phyloP scores from a whole-genome alignment of 30 jellyfish, hydroid and myxozoan species.

The Aurelia sp. region DNA sequence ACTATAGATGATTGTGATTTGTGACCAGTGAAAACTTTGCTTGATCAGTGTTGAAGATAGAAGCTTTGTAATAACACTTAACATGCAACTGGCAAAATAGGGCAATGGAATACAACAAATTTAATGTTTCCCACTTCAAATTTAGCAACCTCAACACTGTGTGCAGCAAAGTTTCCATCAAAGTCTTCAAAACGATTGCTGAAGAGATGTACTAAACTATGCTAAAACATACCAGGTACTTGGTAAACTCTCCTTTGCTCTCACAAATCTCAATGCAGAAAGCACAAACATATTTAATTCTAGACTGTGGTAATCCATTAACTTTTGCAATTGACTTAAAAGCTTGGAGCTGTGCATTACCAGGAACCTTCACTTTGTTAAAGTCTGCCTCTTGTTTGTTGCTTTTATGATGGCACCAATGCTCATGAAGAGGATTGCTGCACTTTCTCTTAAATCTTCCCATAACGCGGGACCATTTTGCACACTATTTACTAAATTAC shows the following conservation, averaged over 20 bases:
- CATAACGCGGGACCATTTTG: neutral
- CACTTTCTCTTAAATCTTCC: slow-evolving; percentile 10
- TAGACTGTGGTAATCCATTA: neutral
- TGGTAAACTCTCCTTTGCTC: slow-evolving; percentile 9
- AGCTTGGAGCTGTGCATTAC: slow-evolving; percentile 6
- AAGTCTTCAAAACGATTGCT: too few relatives aligned
- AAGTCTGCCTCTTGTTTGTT: neutral
- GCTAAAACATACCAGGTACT: slow-evolving; percentile 13
- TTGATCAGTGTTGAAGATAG: too few relatives aligned
- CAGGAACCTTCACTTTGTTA: neutral
- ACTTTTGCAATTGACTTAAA: neutral
- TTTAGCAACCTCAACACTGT: too few relatives aligned
- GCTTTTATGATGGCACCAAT: slow-evolving; percentile 8
- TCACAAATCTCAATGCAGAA: slow-evolving; percentile 16
- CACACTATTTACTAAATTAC: too few relatives aligned
- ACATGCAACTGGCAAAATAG: too few relatives aligned
- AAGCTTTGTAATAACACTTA: too few relatives aligned
- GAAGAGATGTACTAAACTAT: too few relatives aligned
- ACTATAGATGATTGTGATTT: too few relatives aligned
- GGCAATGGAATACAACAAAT: too few relatives aligned
- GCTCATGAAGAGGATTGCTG: slow-evolving; percentile 13
- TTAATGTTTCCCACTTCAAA: too few relatives aligned
- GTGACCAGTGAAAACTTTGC: too few relatives aligned
- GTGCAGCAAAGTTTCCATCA: too few relatives aligned
- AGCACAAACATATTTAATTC: slow-evolving; percentile 12